Conservation (phyloP, 2,888 invertebrate species). For the Trachelus iudaicus region DNA sequence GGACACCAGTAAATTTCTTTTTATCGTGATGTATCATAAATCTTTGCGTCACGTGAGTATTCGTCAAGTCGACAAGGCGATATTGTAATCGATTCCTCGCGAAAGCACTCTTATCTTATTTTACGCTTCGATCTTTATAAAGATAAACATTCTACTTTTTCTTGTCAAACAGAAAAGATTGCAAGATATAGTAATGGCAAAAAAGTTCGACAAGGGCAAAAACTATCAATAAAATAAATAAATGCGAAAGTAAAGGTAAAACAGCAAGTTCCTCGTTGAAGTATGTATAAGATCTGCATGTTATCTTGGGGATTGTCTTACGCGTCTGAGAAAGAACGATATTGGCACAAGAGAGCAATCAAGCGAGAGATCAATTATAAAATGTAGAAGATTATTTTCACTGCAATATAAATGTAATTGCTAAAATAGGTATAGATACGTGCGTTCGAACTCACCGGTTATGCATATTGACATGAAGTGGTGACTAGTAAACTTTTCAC, state of each 20-base stretch:
- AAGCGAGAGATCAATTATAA: background rate
- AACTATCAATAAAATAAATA: background rate
- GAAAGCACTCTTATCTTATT: background rate
- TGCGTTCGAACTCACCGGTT: constrained; percentile 35
- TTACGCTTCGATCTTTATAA: background rate
- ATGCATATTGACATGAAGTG: constrained; percentile 48
- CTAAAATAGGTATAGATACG: background rate
- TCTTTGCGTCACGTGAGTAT: background rate
- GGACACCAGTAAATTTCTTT: background rate
- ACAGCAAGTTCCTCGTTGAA: no score
- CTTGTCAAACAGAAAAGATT: background rate
- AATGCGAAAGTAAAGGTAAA: background rate
- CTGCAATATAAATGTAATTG: background rate
- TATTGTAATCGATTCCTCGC: background rate
- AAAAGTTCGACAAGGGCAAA: background rate
- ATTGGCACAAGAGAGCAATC: background rate
- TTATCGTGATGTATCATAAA: background rate
- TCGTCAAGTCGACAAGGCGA: background rate
- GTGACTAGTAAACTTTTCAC: constrained; percentile 51
- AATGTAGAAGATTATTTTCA: background rate
- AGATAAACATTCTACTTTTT: background rate
- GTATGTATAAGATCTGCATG: no score
- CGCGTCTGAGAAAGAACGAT: background rate
- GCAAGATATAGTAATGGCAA: background rate
- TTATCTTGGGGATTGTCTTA: no score